Conservation (phyloP, 2,888 invertebrate genomes). For the Spisula subtruncata region DNA sequence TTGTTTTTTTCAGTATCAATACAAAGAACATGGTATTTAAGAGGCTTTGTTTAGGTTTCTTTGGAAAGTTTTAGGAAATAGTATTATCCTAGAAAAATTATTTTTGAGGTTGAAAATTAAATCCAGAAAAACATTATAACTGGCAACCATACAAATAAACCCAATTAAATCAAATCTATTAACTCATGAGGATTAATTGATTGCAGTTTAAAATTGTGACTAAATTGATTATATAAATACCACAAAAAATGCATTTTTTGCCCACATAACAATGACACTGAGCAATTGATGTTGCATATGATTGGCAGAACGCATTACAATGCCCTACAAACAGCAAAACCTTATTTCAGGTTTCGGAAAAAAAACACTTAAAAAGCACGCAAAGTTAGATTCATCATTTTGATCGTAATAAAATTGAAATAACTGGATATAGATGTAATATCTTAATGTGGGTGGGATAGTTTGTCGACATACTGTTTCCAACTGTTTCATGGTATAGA, state of each 20-base stretch:
- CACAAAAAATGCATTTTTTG: neutral
- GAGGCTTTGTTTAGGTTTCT: neutral
- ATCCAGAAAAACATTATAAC: too few species aligned
- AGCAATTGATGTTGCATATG: neutral
- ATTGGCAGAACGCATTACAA: too few species aligned
- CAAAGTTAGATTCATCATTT: neutral
- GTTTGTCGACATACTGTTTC: constrained; percentile 19
- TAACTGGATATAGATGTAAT: neutral
- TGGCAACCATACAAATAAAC: too few species aligned
- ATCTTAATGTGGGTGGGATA: constrained; percentile 28
- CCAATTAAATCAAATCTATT: too few species aligned
- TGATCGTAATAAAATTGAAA: neutral
- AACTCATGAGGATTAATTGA: too few species aligned
- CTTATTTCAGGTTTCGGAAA: too few species aligned
- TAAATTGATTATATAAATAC: too few species aligned
- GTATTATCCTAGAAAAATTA: neutral
- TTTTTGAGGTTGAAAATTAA: too few species aligned
- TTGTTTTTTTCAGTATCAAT: neutral
- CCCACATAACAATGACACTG: neutral
- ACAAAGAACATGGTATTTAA: neutral
- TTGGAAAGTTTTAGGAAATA: neutral
- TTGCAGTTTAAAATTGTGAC: too few species aligned
- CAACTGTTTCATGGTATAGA: constrained; percentile 2
- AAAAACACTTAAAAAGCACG: neutral
- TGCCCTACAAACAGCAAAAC: too few species aligned